These are phyloP conservation scores for Calidris pugnax DNA, from an alignment of 2,113 vertebrate species.

Conservation along the genomic window DNA sequence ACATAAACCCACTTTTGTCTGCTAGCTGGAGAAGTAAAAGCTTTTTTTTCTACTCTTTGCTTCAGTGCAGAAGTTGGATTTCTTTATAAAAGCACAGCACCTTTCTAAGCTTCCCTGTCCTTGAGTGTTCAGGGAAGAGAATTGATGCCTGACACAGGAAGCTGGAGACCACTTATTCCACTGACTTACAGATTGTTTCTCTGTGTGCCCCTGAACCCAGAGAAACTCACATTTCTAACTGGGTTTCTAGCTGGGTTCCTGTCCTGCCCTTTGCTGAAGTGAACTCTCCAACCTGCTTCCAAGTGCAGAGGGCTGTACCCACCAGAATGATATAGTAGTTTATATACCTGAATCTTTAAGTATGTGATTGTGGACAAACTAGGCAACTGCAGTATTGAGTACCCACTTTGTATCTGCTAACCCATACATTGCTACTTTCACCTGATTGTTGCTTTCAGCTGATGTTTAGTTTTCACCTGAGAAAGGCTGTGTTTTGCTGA, in stretches of 20 bases:
- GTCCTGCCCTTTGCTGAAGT: neutral
- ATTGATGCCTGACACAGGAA: neutral
- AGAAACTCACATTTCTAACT: neutral
- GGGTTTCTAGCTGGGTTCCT: neutral
- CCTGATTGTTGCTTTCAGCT: neutral
- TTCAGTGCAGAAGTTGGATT: neutral
- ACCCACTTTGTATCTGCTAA: neutral
- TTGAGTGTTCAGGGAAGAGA: neutral
- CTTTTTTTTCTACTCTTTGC: neutral
- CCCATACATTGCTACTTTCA: neutral
- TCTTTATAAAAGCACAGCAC: neutral
- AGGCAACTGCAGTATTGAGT: neutral
- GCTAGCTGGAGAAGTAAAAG: neutral
- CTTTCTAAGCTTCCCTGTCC: neutral
- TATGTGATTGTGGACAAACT: neutral
- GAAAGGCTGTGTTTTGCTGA: neutral
- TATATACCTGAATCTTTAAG: neutral
- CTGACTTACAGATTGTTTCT: neutral
- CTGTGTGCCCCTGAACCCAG: neutral
- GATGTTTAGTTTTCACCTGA: neutral
- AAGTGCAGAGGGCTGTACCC: neutral
- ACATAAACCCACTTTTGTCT: neutral
- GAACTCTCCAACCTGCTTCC: neutral
- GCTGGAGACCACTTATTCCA: neutral
- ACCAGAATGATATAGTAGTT: neutral